Percentiles rank a stretch among this genome's conserved stretches.
phyloP scores from a whole-genome alignment of 2,113 vertebrate species.

The Chaenogobius annularis region DNA sequence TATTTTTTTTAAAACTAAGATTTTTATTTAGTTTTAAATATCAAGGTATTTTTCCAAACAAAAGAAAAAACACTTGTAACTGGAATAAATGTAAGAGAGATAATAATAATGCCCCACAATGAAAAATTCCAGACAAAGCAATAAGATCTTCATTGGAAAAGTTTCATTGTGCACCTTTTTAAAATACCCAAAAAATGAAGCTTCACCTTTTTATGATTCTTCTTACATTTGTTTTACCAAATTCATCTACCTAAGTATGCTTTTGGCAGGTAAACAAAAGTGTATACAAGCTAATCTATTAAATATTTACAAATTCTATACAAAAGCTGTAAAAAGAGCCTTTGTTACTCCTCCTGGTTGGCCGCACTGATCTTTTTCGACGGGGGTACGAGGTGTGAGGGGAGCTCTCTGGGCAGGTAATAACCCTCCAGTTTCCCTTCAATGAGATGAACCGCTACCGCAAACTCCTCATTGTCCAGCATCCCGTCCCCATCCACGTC shows the following conservation, averaged over 20 bases:
- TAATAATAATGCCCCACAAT: too few relatives aligned
- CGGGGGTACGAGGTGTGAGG: constrained; percentile 84
- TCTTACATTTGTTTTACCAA: neutral
- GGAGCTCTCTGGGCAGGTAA: constrained; percentile 83
- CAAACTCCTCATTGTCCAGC: constrained; percentile 90
- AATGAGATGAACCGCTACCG: constrained; percentile 86
- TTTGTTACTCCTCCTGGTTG: constrained; percentile 23
- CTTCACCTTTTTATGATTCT: neutral
- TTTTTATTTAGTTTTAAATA: too few relatives aligned
- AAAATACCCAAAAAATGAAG: neutral
- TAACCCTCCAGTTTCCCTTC: constrained; percentile 88
- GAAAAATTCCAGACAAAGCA: too few relatives aligned
- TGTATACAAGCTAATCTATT: neutral
- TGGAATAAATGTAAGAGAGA: neutral
- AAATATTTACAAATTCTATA: constrained; percentile 7
- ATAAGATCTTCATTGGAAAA: too few relatives aligned
- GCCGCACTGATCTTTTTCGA: constrained; percentile 75
- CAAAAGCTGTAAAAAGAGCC: neutral
- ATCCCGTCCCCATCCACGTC: constrained; percentile 88
- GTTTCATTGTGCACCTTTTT: neutral
- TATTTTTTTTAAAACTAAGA: too few relatives aligned
- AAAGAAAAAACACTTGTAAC: neutral
- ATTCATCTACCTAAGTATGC: neutral
- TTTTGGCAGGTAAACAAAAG: neutral
- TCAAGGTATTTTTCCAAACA: too few relatives aligned